Evolutionary conservation across 2,888 invertebrate species (phyloP).

Genomic region (Rotaria magnacalcarata): DNA sequence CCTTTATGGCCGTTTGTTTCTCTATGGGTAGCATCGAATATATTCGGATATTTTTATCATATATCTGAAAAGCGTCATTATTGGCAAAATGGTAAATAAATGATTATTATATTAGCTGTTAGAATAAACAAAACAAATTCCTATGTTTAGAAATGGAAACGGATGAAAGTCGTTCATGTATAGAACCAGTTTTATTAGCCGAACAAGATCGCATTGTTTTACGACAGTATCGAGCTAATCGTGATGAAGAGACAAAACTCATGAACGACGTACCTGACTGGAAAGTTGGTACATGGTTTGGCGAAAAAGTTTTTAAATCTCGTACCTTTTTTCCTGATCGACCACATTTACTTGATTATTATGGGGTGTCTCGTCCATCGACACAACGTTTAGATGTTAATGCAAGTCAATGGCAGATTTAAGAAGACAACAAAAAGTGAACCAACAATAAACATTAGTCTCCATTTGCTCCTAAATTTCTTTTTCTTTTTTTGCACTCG

Average conservation of each 20-base stretch:
- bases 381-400: background rate
- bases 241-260: constrained; percentile 76
- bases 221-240: constrained; percentile 72
- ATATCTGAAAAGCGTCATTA: background rate
- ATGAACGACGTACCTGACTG: constrained; percentile 86
- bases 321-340: background rate
- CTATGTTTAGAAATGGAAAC: constrained; percentile 65
- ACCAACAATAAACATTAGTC: background rate
- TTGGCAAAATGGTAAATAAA: background rate
- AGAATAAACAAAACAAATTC: background rate
- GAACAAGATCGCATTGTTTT: constrained; percentile 76
- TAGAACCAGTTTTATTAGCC: constrained; percentile 73
- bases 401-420: constrained; percentile 6
- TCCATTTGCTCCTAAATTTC: background rate
- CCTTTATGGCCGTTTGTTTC: constrained; percentile 5
- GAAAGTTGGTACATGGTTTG: constrained; percentile 82
- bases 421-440: background rate
- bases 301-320: constrained; percentile 66
- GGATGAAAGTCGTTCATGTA: constrained; percentile 72
- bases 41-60: constrained; percentile 17
- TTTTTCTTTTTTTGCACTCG: background rate
- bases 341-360: constrained; percentile 25
- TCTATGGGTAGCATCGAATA: background rate
- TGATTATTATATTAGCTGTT: background rate
- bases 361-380: background rate